Conservation (phyloP, 1,140 invertebrate genomes). For the Neuroterus valhalla region DNA sequence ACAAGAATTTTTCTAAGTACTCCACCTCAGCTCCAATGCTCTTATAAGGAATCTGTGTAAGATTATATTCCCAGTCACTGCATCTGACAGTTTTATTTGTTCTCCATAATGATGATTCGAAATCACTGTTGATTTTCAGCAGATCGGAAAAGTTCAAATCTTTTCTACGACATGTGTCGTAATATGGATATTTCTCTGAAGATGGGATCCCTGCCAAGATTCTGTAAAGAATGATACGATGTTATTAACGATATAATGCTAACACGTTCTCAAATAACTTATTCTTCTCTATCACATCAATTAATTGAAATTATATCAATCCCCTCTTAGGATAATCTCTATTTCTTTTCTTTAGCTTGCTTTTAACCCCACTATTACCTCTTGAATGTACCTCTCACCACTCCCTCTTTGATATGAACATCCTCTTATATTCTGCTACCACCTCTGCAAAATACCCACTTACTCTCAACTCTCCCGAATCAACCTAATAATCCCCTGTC, state of each 20-base stretch:
- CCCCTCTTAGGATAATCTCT: no score
- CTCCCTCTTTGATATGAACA: no score
- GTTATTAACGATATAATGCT: neutral
- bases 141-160: conserved; percentile 62
- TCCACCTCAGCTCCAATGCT: conserved; percentile 75
- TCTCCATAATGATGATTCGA: conserved; percentile 46
- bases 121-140: conserved; percentile 40
- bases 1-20: conserved; percentile 36
- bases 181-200: conserved; percentile 63
- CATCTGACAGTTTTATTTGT: conserved; percentile 62
- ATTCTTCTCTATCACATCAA: no score
- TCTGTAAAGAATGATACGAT: conserved; percentile 50
- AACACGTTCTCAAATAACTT: no score
- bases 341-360: no score
- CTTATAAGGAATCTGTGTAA: conserved; percentile 71
- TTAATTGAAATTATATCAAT: no score
- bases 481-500: no score
- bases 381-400: no score
- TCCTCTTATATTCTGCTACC: no score
- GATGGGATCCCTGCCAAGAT: conserved; percentile 61
- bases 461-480: no score
- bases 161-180: conserved; percentile 63
- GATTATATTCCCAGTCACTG: conserved; percentile 75
- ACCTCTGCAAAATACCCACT: no score
- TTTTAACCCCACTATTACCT: no score